Evolutionary conservation across 2,113 vertebrate genomes (phyloP).

Genomic region (Tautogolabrus adspersus): DNA sequence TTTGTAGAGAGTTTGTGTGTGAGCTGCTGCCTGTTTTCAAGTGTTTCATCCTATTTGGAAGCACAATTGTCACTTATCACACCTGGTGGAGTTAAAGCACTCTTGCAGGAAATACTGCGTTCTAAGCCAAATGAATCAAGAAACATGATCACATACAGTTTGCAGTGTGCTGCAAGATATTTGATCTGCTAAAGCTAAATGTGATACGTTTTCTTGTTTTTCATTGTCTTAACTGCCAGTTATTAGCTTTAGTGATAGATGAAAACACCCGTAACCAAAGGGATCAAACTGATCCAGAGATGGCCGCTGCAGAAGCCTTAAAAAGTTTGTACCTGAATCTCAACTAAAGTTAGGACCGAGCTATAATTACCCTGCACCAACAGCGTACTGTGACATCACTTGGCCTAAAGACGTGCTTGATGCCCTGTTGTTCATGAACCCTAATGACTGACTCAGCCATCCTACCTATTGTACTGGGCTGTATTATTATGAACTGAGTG

Average conservation of each 20-base stretch:
- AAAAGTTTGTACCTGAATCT: too few species aligned
- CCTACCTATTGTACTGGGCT: neutral
- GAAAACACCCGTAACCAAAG: too few species aligned
- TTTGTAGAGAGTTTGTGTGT: slow-evolving; percentile 29
- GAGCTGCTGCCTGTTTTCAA: slow-evolving; percentile 28
- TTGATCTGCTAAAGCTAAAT: neutral
- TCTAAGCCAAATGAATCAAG: slow-evolving; percentile 28
- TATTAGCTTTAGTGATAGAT: too few species aligned
- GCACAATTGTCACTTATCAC: slow-evolving; percentile 39
- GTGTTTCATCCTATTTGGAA: slow-evolving; percentile 39
- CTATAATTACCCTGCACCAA: too few species aligned
- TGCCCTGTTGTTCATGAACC: slow-evolving; percentile 14
- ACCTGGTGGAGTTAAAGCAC: slow-evolving; percentile 44
- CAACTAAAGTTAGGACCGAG: too few species aligned
- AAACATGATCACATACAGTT: neutral
- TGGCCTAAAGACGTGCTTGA: neutral
- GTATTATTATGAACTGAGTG: neutral
- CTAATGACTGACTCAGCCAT: slow-evolving; percentile 21
- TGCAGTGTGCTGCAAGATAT: neutral
- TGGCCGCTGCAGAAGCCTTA: too few species aligned
- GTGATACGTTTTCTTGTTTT: too few species aligned
- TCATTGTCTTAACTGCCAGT: too few species aligned
- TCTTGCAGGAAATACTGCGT: slow-evolving; percentile 8
- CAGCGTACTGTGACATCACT: slow-evolving; percentile 25
- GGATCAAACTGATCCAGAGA: too few species aligned